phyloP scores from a whole-genome alignment of 2,113 vertebrate species.

The Eira barbara region DNA sequence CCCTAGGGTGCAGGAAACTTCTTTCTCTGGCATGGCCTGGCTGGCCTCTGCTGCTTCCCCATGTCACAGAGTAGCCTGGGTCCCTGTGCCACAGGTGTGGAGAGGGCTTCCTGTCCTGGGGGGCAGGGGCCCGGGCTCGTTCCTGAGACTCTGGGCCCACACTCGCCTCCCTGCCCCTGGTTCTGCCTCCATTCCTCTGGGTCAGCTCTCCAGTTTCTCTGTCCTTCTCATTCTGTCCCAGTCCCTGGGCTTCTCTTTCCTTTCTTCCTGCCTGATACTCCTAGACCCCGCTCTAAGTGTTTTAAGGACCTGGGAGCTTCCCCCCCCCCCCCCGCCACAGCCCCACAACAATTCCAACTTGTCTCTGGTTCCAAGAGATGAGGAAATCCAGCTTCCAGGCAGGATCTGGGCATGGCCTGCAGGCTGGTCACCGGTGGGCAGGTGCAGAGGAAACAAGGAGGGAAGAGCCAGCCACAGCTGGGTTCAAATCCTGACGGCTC shows the following conservation, averaged over 20 bases:
- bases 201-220: not conserved
- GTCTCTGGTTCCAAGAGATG: not conserved
- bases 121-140: not conserved
- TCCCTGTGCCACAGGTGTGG: rapidly evolving
- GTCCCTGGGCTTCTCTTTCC: not conserved
- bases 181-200: not conserved
- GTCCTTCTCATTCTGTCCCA: not conserved
- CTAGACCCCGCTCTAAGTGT: not conserved
- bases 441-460: not conserved
- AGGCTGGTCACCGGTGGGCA: not conserved
- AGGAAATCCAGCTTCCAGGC: not conserved
- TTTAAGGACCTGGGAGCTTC: not conserved
- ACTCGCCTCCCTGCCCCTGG: not conserved
- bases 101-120: not conserved
- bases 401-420: not conserved
- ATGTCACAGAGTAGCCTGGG: not conserved
- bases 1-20: not conserved
- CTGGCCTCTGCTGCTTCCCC: not conserved
- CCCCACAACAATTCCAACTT: not conserved
- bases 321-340: rapidly evolving
- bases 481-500: not conserved
- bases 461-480: not conserved
- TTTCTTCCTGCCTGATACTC: not conserved
- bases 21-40: not conserved
- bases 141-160: rapidly evolving